Evolutionary conservation across 1,140 invertebrate genomes (phyloP).

Genomic region (Zaprionus capensis): DNA sequence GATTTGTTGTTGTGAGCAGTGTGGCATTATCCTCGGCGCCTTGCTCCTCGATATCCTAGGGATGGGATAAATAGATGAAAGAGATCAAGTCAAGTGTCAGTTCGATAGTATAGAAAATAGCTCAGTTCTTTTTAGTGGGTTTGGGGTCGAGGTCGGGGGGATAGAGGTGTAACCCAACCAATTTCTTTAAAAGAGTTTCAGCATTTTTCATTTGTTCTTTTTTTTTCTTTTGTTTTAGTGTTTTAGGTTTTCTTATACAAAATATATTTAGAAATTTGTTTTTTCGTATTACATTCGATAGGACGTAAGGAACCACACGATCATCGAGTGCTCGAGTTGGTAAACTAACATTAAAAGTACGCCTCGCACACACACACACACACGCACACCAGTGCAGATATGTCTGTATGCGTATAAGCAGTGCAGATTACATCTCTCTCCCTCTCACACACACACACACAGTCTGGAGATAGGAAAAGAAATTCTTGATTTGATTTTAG

Average conservation of each 20-base stretch:
- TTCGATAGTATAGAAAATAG: not conserved
- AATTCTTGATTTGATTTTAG: constrained; percentile 32
- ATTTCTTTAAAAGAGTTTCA: constrained; percentile 5
- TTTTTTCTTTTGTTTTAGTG: constrained; percentile 2
- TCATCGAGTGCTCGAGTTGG: constrained; percentile 34
- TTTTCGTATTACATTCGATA: constrained; percentile 53
- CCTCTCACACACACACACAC: constrained; percentile 1
- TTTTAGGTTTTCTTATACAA: constrained; percentile 55
- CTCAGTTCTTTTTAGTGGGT: not conserved
- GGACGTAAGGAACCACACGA: constrained; percentile 68
- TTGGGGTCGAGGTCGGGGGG: not conserved
- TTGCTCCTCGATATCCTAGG: constrained; percentile 79
- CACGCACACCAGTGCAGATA: not conserved
- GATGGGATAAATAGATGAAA: constrained; percentile 3
- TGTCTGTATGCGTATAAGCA: constrained; percentile 2
- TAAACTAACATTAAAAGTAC: constrained; percentile 51
- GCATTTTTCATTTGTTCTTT: constrained; percentile 11
- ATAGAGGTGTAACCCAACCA: constrained; percentile 9
- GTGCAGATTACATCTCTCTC: not conserved
- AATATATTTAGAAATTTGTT: constrained; percentile 68
- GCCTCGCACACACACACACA: constrained; percentile 7
- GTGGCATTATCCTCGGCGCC: constrained; percentile 82
- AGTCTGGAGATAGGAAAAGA: constrained; percentile 21
- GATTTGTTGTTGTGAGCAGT: constrained; percentile 76
- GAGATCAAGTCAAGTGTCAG: not conserved